Base-by-base conservation (phyloP, 2,888 invertebrate species). In the Salpingus planirostris region DNA sequence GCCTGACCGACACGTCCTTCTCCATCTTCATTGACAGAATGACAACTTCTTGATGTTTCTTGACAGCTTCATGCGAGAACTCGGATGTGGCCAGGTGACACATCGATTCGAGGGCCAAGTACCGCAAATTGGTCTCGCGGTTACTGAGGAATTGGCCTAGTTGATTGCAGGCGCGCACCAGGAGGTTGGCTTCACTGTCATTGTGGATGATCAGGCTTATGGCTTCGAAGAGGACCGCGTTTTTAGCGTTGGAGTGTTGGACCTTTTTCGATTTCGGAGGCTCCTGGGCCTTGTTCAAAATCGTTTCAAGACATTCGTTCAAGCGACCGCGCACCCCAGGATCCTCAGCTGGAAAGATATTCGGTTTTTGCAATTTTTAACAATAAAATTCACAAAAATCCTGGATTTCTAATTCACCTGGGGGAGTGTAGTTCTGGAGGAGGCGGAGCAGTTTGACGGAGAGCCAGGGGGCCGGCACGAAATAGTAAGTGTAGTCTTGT, bases 401-500 rank as follows among this genome's bases (percentile, higher is more conserved):
- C 5, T 24, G 8, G 24, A 11, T 8, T 8, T 8, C 24, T n/a
- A 6, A 13, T 14, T 10, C 66, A 80, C 80, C 81, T 52, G 97
- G 96, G 11, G 97, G 96, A 43, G 95, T 95, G 59, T 98, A 99
- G 64, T 98, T 97, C 67, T 99, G 98, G 45, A 98, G 70, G 40
- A 99, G 73, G 51, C 97, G 78, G 42, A 98, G 70, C 35, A 99
- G 70, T 68, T 99, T 99, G 11, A 99, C 96, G 36, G 96, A 97
- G 18, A 99, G 76, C 98, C 98, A 99, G 10, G 98, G 98, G n/a
- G 97, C 98, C 48, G 98, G 97, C 41, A 99, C 97, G 74, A 99
- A 99, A 65, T 98, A 99, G 66, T 99, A 99, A 2, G 98, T 98
- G 64, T 99, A 99, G 69, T 99, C 98, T 71, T 98, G 97, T 45